Evolutionary conservation across 2,797 vertebrate species (phyloP), one percentile per base, ranked within the genome.

Genomic region (Gorsachius magnificus): DNA sequence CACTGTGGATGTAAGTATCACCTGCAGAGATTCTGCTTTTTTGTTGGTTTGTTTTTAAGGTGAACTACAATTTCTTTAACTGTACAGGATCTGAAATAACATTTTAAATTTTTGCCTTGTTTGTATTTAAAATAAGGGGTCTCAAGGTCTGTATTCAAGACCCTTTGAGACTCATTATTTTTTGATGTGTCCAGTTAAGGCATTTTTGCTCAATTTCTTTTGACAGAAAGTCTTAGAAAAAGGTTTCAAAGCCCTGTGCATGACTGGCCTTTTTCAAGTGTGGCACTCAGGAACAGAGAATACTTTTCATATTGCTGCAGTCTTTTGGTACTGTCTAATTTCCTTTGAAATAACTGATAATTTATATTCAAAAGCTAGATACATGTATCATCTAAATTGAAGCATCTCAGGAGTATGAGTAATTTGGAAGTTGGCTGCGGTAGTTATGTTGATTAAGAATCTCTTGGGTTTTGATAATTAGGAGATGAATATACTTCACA

Each of bases 1-100:
- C 98, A 99, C 99, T 96, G 99, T 99, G 97, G 99, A 99, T 97
- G 99, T 99, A 98, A 99, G 99, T 99, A 87, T 58, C 84, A 9
- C 2, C 0, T 31, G 3, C 13, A 7, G 8, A 28, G 43, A 12
- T 17, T 54, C 69, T 54, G 6, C 6, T 14, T 50, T 71, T 71
- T 57, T n/a, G 3, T 22, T 36, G 29, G 29, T 13, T 43, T 51
- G 33, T 41, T 61, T 65, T 61, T 20, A 16, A 56, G 17, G 28
- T 69, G 29, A 72, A 36, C 21, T 41, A 3, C 33, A 21, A 3
- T n/a, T 18, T 20, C 26, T 61, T 83, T 41, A 58, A 43, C 26
- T 36, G 19, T 33, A 24, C 21, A 43, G 10, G 38, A 8, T 50
- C 36, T 81, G 28, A 71, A 95, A 71, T 75, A 4, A 13, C 18